A percentile compares a stretch with the other conserved stretches of the same genome.
These are phyloP conservation scores for Chionoecetes opilio DNA, from an alignment of 1,140 invertebrate genomes.

Conservation along the genomic window DNA sequence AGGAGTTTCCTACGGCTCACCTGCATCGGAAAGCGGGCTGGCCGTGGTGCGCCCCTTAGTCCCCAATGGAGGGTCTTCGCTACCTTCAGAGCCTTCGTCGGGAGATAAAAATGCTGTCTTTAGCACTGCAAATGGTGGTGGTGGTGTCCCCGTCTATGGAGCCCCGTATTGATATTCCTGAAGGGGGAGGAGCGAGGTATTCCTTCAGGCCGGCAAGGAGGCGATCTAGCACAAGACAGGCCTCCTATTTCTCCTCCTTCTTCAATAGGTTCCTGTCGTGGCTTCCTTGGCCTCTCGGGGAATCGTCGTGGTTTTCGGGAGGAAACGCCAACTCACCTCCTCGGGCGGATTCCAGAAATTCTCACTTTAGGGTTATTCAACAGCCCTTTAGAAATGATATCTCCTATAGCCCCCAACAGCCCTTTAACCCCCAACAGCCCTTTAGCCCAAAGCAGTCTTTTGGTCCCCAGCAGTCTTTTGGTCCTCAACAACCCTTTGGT, in stretches of 20 bases:
- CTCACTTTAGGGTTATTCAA: background rate
- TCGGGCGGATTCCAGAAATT: background rate
- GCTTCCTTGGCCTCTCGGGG: background rate
- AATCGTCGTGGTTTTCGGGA: background rate
- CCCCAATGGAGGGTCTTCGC: no score
- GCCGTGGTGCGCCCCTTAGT: no score
- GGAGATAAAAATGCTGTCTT: no score
- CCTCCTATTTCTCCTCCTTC: background rate
- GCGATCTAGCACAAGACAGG: background rate
- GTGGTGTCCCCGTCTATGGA: no score
- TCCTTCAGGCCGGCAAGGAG: background rate
- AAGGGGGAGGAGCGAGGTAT: background rate
- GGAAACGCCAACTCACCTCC: background rate
- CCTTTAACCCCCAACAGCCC: no score
- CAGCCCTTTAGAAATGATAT: background rate
- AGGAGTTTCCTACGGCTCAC: no score
- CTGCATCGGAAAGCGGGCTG: no score
- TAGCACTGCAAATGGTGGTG: background rate
- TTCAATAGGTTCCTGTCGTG: background rate
- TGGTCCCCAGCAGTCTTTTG: no score
- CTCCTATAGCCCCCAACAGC: background rate
- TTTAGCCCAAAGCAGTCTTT: no score
- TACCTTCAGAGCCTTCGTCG: no score
- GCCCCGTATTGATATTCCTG: no score
- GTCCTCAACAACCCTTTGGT: no score